A percentile compares a stretch with the other conserved stretches of the same genome.
phyloP scores from a whole-genome alignment of 2,113 vertebrate genomes.

The Donacobius atricapilla region DNA sequence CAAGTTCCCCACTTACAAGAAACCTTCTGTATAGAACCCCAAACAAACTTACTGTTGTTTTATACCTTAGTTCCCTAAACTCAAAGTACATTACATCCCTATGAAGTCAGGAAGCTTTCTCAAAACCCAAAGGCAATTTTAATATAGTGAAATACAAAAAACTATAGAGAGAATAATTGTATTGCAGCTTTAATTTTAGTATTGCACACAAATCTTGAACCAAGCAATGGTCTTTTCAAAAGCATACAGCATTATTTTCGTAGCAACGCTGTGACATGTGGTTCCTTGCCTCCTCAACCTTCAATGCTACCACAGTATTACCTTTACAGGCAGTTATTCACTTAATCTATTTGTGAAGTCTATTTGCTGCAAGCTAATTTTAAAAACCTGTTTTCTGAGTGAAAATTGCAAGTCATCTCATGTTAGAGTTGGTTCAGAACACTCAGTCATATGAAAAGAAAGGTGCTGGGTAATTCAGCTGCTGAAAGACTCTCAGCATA shows the following conservation, averaged over 20 bases:
- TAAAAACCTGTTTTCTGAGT: neutral
- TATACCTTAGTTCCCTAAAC: accelerated
- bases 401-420: neutral
- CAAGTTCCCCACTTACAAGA: neutral
- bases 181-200: neutral
- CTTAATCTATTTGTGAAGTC: neutral
- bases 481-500: neutral
- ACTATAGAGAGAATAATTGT: neutral
- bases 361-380: neutral
- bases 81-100: neutral
- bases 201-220: neutral
- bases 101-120: neutral
- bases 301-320: neutral
- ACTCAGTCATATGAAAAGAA: neutral
- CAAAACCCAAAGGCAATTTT: neutral
- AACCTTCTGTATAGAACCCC: neutral
- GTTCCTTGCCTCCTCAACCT: neutral
- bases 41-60: neutral
- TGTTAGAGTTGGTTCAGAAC: neutral
- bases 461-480: neutral
- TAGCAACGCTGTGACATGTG: neutral
- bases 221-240: neutral
- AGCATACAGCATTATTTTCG: neutral
- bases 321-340: neutral
- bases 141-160: neutral